Percentiles rank a stretch among this genome's conserved stretches.
These are phyloP conservation scores for Naja naja DNA, from an alignment of 2,113 vertebrate species.

Conservation along the genomic window DNA sequence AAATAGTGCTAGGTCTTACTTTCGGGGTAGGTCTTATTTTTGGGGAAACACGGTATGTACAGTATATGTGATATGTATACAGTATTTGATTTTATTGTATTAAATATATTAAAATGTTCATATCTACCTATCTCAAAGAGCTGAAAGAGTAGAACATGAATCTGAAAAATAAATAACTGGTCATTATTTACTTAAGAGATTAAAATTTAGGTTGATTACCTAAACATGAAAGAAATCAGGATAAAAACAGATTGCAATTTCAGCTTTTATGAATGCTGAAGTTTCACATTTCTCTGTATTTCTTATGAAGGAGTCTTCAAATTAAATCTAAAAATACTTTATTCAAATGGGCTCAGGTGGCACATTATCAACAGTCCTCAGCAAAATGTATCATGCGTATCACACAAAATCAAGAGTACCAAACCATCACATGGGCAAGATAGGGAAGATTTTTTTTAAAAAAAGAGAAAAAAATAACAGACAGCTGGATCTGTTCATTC, in stretches of 20 bases:
- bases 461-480: background rate
- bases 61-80: background rate
- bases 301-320: background rate
- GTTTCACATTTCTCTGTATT: background rate
- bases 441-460: background rate
- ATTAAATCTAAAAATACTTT: conserved; percentile 7
- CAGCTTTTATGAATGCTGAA: background rate
- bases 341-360: conserved; percentile 1
- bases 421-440: background rate
- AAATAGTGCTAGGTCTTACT: too few relatives aligned
- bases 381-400: background rate
- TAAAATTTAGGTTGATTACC: background rate
- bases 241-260: background rate
- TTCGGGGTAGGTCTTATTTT: too few relatives aligned
- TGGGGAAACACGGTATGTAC: too few relatives aligned
- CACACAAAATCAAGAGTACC: background rate
- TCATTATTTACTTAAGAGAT: background rate
- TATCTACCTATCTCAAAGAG: background rate
- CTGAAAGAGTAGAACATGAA: background rate
- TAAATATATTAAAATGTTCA: background rate
- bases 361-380: background rate
- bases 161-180: background rate
- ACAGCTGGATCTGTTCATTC: background rate
- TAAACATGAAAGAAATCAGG: background rate
- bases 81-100: background rate